Conservation (phyloP, 2,888 invertebrate genomes). For the Epistrophella euchroma region DNA sequence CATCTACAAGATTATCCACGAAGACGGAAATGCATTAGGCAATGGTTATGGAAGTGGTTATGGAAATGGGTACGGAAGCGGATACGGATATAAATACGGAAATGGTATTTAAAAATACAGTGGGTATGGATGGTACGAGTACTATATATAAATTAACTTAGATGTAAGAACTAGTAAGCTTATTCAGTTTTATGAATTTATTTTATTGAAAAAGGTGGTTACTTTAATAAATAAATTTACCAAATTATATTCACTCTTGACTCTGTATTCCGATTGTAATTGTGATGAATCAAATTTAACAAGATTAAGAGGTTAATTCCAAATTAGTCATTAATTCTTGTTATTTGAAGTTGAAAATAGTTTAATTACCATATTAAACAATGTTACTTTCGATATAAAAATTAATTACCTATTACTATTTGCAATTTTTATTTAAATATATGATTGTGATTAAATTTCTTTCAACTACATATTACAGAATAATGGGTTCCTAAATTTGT, state of each 20-base stretch:
- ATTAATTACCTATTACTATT: too few relatives aligned
- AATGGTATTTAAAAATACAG: slow-evolving; percentile 1
- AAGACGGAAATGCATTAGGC: slow-evolving; percentile 18
- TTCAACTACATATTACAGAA: too few relatives aligned
- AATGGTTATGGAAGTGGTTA: not conserved
- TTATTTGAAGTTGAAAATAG: too few relatives aligned
- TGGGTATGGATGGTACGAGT: slow-evolving; percentile 30
- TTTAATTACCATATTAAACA: too few relatives aligned
- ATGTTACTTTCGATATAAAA: too few relatives aligned
- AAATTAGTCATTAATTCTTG: too few relatives aligned
- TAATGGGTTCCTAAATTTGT: too few relatives aligned
- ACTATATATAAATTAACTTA: slow-evolving; percentile 12
- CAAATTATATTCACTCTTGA: not conserved
- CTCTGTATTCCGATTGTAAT: not conserved
- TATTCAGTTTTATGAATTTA: slow-evolving; percentile 68
- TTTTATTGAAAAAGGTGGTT: slow-evolving; percentile 38
- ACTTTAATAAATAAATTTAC: slow-evolving; percentile 15
- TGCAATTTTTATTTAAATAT: too few relatives aligned
- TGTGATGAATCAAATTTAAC: too few relatives aligned
- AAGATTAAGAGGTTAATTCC: too few relatives aligned
- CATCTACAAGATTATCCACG: slow-evolving; percentile 40
- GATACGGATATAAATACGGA: not conserved
- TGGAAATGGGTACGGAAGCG: slow-evolving; percentile 1
- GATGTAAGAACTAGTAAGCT: slow-evolving; percentile 14
- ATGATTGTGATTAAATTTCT: too few relatives aligned